Base-by-base conservation (phyloP, 2,797 vertebrate species). In the Gymnodraco acuticeps region DNA sequence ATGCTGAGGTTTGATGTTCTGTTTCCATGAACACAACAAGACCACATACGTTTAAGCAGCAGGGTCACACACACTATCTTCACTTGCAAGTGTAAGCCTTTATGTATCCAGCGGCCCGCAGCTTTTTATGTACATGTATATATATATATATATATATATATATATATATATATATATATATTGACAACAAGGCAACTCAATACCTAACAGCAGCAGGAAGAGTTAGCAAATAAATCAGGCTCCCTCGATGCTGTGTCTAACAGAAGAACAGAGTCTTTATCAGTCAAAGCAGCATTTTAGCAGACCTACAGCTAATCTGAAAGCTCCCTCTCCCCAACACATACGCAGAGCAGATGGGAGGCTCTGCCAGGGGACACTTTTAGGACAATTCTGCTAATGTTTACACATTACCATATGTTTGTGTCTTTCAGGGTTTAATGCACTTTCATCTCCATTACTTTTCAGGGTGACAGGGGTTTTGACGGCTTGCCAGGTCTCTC, bases 391-490 rank as follows among this genome's bases (percentile, higher is more conserved):
- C 64, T 77, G 79, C 84, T 82, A 87, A 92, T 89, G 86, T 89
- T 91, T 89, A 89, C 88, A 88, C 81, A 87, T 89, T 82, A 82
- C 66, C 20, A 5, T 76, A 78, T 83, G 78, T 73, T 69, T 72
- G 58, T 83, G 80, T 81, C 56, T 84, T 86, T 75, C 70, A 76
- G 54, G 71, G 50, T 66, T 70, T 93, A 88, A 89, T 83, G 79
- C 75, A 74, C 66, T 89, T 90, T 81, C 73, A 84, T 84, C 20
- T 90, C 51, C 91, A 60, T 87, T 82, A 87, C 78, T 86, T 86
- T 82, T 72, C 87, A 99, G 97, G 97, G 97, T 41, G 97, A 98
- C 78, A 93, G 96, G 64, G 97, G 97, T 61, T 99, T 98, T 79
- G 96, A 98, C 23, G 97, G 97, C 73, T 93, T 98, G 61, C 96